Percentiles rank a stretch among this genome's conserved stretches.
Evolutionary conservation across 92 coral and sea anemone species (phyloP).

Genomic region (Pocillopora meandrina): DNA sequence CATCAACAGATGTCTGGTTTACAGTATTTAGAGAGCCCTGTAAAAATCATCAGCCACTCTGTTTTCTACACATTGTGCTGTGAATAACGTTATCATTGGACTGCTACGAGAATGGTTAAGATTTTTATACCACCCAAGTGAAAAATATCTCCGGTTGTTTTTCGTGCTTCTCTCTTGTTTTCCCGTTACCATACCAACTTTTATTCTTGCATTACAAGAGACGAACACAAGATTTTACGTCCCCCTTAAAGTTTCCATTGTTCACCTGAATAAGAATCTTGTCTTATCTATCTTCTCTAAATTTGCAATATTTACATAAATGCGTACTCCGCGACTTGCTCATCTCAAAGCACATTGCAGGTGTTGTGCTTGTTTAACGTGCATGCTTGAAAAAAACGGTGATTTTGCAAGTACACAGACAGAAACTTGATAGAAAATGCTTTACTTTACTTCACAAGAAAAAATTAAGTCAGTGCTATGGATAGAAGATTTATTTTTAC

Average conservation of each 20-base stretch:
- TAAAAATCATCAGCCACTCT: too few relatives aligned
- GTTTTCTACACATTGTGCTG: too few relatives aligned
- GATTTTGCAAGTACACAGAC: too few relatives aligned
- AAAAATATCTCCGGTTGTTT: neutral
- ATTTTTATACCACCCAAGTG: neutral
- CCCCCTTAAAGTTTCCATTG: neutral
- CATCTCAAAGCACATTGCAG: neutral
- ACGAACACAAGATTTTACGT: neutral
- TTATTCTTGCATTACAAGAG: neutral
- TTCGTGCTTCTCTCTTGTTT: neutral
- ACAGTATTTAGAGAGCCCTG: too few relatives aligned
- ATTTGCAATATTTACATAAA: neutral
- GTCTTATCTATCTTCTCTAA: neutral
- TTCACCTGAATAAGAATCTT: neutral
- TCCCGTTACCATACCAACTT: conserved; percentile 6
- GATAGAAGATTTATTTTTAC: neutral
- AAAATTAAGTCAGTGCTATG: too few relatives aligned
- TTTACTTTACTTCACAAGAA: neutral
- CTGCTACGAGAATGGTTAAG: neutral
- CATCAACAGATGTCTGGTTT: too few relatives aligned
- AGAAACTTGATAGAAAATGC: neutral
- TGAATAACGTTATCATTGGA: too few relatives aligned
- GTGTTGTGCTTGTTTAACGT: neutral
- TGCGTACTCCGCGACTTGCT: neutral
- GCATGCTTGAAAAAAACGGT: too few relatives aligned